Evolutionary conservation across 2,888 invertebrate species (phyloP).

Genomic region (Stegophylla sp.): DNA sequence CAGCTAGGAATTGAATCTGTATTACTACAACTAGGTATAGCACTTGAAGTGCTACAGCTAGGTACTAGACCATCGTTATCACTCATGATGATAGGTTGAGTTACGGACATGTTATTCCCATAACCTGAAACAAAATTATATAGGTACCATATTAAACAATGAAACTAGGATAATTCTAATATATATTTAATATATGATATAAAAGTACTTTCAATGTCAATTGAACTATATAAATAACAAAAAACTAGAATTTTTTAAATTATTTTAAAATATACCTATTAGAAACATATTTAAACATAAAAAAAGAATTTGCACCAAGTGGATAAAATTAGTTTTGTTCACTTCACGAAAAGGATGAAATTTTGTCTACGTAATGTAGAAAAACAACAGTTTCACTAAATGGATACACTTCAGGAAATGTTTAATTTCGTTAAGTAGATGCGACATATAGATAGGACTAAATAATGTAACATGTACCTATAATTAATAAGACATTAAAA

Average conservation of each 20-base stretch:
- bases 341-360: no score
- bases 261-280: neutral
- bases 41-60: constrained; percentile 26
- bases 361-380: no score
- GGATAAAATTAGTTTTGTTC: no score
- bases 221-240: neutral
- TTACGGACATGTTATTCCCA: constrained; percentile 37
- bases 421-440: no score
- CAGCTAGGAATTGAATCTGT: constrained; percentile 27
- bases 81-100: constrained; percentile 23
- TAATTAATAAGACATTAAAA: no score
- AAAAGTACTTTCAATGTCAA: neutral
- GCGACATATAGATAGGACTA: no score
- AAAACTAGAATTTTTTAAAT: neutral
- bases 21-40: constrained; percentile 39
- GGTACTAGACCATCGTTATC: constrained; percentile 34
- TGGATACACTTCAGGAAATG: no score
- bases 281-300: neutral
- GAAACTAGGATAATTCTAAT: neutral
- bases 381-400: no score
- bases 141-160: neutral
- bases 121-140: constrained; percentile 24
- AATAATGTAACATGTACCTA: no score
- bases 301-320: no score
- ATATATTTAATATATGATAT: neutral